Evolutionary conservation across 2,797 vertebrate genomes (phyloP).

Genomic region (Sebastes vulpes): DNA sequence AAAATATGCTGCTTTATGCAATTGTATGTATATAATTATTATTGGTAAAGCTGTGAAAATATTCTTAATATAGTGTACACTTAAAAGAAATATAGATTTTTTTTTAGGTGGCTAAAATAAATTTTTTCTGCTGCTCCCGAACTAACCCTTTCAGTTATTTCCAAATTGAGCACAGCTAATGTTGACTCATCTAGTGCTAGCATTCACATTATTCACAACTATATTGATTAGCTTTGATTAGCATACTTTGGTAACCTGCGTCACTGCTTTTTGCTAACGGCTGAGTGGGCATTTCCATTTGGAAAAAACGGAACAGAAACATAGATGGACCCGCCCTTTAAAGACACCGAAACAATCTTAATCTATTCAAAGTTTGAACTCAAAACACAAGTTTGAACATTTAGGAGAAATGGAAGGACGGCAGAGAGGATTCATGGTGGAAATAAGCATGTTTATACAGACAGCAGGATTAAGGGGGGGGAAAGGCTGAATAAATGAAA

Average conservation of each 20-base stretch:
- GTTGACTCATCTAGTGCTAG: too few relatives aligned
- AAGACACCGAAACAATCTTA: slow-evolving; percentile 19
- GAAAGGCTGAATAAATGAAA: slow-evolving; percentile 39
- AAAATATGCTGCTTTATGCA: too few relatives aligned
- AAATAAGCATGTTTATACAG: slow-evolving; percentile 35
- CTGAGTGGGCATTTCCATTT: neutral
- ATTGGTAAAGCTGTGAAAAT: too few relatives aligned
- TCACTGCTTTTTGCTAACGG: too few relatives aligned
- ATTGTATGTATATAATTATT: too few relatives aligned
- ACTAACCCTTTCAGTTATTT: neutral
- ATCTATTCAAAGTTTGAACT: neutral
- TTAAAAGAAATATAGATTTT: too few relatives aligned
- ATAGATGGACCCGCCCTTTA: neutral
- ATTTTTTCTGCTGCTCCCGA: neutral
- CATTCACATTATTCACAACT: neutral
- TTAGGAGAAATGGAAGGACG: slow-evolving; percentile 10
- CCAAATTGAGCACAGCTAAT: neutral
- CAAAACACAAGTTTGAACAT: slow-evolving; percentile 12
- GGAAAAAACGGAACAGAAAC: neutral
- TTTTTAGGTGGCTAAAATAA: too few relatives aligned
- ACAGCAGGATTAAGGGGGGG: slow-evolving; percentile 44
- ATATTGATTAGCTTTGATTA: neutral
- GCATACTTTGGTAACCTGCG: neutral
- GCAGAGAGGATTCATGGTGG: slow-evolving; percentile 57
- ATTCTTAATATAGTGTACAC: too few relatives aligned